These are phyloP conservation scores for Autographa gamma DNA, from an alignment of 2,888 invertebrate species.

Conservation along the genomic window DNA sequence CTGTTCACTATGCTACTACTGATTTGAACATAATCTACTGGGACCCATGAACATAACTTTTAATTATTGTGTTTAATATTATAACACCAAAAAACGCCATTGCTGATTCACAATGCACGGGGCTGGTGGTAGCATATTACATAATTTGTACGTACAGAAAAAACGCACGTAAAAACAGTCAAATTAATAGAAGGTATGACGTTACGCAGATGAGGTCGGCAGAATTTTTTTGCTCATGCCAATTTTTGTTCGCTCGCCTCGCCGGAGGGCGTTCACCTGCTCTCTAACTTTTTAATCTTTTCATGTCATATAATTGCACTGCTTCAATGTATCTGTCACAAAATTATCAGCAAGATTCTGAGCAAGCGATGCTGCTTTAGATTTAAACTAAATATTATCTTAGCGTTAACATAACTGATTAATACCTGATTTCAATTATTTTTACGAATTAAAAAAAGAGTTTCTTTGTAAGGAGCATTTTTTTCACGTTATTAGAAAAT, in stretches of 20 bases:
- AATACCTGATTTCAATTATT: background rate
- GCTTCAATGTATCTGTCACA: conserved; percentile 32
- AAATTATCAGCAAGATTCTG: conserved; percentile 35
- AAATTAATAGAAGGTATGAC: conserved; percentile 45
- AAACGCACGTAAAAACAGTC: conserved; percentile 45
- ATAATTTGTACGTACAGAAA: conserved; percentile 46
- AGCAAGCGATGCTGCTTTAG: conserved; percentile 16
- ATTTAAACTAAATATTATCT: background rate
- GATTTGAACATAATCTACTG: conserved; percentile 14
- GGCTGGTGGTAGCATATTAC: conserved; percentile 33
- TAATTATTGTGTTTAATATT: background rate
- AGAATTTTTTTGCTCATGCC: conserved; percentile 48
- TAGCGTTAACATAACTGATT: no score
- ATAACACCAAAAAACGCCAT: conserved; percentile 10
- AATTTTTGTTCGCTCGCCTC: conserved; percentile 61
- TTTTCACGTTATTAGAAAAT: background rate
- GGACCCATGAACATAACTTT: conserved; percentile 1
- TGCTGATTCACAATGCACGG: conserved; percentile 39
- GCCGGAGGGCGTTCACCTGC: conserved; percentile 70
- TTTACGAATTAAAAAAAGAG: background rate
- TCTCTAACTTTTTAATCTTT: conserved; percentile 67
- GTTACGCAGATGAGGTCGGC: conserved; percentile 52
- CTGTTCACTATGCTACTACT: conserved; percentile 21
- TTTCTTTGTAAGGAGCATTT: background rate
- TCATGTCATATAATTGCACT: conserved; percentile 61